Evolutionary conservation across 2,888 invertebrate species (phyloP), one percentile per base, ranked within the genome.

Genomic region (Cetonia aurata): DNA sequence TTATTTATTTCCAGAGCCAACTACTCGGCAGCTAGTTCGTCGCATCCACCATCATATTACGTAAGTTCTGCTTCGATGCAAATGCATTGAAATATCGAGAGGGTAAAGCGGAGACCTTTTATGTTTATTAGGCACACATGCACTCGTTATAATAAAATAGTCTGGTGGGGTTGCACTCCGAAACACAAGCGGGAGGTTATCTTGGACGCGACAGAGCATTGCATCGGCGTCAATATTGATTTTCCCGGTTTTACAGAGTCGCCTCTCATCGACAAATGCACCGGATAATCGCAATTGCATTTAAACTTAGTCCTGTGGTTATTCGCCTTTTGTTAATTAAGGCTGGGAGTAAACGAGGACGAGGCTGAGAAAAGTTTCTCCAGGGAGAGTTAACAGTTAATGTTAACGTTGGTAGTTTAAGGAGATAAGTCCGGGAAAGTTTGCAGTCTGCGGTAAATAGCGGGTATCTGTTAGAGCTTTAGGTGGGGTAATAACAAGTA

Each of bases 281-380:
- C 57, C 10, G 42, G 41, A 41, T 57, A 57, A 57, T 57, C 57
- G 41, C 57, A 42, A 57, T 42, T 65, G 48, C 62, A 65, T 65
- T 50, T 50, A 65, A 65, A 50, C 50, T 37, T 37, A 37, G 37
- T 50, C 46, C 15, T 17, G 8, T 17, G 50, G 33, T 33, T 33
- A 8, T 50, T 50, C 41, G 37, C 62, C 50, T 65, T 48, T 65
- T 65, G 50, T 65, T 65, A 65, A 65, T 65, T 65, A 65, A 50
- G 50, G 31, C 50, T 15, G 50, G 41, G 41, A 37, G 62, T 37
- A 8, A 37, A 52, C 50, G 50, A 17, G 33, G 17, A 15, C 10
- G 46, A 48, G 33, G 33, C 6, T 17, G 13, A 17, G 31, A 12
- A 50, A 65, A 65, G 62, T 65, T 65, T 65, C 19, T 17, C 41